A percentile compares a stretch with the other conserved stretches of the same genome.
Conservation (phyloP, 2,888 invertebrate genomes). For the Tachystola acroxantha region DNA sequence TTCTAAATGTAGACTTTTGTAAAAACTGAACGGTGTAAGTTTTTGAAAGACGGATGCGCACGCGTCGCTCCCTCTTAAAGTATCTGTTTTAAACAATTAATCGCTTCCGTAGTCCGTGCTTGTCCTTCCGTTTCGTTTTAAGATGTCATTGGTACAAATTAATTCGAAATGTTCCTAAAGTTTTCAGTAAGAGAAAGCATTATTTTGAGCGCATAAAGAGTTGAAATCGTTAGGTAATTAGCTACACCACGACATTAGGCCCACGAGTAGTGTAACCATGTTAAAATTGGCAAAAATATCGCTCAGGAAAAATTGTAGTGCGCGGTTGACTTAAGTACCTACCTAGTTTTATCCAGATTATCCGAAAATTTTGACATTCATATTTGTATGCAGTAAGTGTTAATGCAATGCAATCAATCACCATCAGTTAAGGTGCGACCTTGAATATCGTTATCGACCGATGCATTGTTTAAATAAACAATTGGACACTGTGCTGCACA, state of each 20-base stretch:
- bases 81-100: constrained; percentile 55
- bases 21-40: constrained; percentile 30
- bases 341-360: too few species aligned
- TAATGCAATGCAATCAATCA: constrained; percentile 29
- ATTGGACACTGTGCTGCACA: constrained; percentile 28
- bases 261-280: too few species aligned
- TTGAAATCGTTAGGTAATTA: too few species aligned
- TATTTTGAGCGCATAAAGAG: too few species aligned
- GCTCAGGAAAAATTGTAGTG: too few species aligned
- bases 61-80: constrained; percentile 41
- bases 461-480: constrained; percentile 22
- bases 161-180: not conserved
- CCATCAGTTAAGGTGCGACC: constrained; percentile 38
- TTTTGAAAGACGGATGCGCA: constrained; percentile 35
- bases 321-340: too few species aligned
- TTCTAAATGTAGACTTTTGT: constrained; percentile 31
- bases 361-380: too few species aligned
- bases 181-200: too few species aligned
- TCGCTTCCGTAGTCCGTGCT: constrained; percentile 43
- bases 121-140: constrained; percentile 9
- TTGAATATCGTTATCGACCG: constrained; percentile 31
- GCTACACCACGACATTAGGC: too few species aligned
- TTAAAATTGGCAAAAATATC: too few species aligned
- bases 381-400: constrained; percentile 31
- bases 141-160: constrained; percentile 3